Evolutionary conservation across 2,113 vertebrate genomes (phyloP).

Genomic region (Chamaetylas fuelleborni): DNA sequence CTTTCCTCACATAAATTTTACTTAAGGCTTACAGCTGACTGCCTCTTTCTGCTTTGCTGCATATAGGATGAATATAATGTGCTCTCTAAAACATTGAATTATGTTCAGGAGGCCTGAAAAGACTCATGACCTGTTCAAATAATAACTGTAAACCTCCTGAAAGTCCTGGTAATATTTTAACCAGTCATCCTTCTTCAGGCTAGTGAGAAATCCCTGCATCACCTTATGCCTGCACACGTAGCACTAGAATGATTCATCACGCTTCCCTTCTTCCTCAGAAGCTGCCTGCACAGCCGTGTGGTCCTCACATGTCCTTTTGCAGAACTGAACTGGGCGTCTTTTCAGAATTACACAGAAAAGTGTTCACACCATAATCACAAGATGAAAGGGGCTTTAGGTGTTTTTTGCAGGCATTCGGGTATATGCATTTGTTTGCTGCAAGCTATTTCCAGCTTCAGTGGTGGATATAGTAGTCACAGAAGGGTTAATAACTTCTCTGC

Average conservation of each 20-base stretch:
- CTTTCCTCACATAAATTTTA: not conserved
- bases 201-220: not conserved
- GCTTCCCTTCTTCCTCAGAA: not conserved
- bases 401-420: not conserved
- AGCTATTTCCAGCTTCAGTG: not conserved
- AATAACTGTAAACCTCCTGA: not conserved
- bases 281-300: not conserved
- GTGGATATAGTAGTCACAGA: not conserved
- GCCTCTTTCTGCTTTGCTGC: not conserved
- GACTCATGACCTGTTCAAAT: not conserved
- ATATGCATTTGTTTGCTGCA: not conserved
- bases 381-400: not conserved
- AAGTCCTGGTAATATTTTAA: not conserved
- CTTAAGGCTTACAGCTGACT: not conserved
- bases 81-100: not conserved
- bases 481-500: conserved; percentile 45
- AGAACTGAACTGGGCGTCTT: not conserved
- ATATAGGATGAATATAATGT: not conserved
- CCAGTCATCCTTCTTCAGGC: not conserved
- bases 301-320: not conserved
- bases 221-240: not conserved
- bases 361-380: conserved; percentile 17
- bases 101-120: not conserved
- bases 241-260: not conserved
- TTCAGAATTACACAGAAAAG: conserved; percentile 39